These are phyloP conservation scores for Alfaro cultratus DNA, from an alignment of 2,797 vertebrate genomes.

Conservation along the genomic window DNA sequence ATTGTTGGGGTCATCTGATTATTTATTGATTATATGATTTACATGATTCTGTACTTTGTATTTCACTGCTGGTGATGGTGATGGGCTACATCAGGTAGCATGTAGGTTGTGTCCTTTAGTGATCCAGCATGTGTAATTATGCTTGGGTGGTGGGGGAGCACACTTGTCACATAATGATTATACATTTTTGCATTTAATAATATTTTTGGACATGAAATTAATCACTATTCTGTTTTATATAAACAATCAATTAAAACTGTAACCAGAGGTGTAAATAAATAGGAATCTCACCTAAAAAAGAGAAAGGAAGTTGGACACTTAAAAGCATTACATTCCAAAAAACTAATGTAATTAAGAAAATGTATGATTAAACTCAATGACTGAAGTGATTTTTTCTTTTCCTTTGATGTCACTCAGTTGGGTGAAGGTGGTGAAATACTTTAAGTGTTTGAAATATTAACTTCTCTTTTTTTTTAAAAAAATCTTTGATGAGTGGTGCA, in stretches of 20 bases:
- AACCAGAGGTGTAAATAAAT: background rate
- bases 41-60: background rate
- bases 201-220: background rate
- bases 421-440: too few species aligned
- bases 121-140: background rate
- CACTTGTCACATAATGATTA: background rate
- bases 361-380: too few species aligned
- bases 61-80: background rate
- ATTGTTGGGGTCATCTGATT: background rate
- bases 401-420: too few species aligned
- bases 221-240: background rate
- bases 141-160: background rate
- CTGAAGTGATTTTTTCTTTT: too few species aligned
- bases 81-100: background rate
- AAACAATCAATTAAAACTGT: background rate
- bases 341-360: too few species aligned
- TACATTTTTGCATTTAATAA: background rate
- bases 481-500: background rate
- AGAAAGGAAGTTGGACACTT: background rate
- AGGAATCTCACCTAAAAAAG: background rate
- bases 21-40: background rate
- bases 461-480: background rate
- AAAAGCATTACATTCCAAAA: background rate
- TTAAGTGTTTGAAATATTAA: background rate
- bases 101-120: background rate